Evolutionary conservation across 2,888 invertebrate species (phyloP), one percentile per base, ranked within the genome.

Genomic region (Rotaria socialis): DNA sequence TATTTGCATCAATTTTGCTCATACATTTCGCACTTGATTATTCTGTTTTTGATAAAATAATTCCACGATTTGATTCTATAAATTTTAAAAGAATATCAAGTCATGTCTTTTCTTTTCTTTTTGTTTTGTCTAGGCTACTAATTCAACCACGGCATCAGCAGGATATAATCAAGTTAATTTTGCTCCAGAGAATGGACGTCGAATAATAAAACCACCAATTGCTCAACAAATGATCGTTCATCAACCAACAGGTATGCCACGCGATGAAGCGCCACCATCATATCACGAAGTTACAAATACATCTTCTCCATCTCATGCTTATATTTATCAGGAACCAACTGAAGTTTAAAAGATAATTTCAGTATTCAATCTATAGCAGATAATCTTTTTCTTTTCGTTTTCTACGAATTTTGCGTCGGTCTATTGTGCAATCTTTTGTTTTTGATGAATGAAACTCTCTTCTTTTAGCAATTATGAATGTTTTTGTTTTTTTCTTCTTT

Each of bases 251-350:
- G 67, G 35, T 35, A 67, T 41, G 4, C 35, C 5, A 35, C 80
- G 47, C n/a, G 80, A 80, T 80, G 80, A 80, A 80, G 24, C 8
- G 47, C 80, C 80, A 80, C 80, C 80, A 80, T 43, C 80, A 22
- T 80, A 80, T 47, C 47, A 80, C 14, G 35, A 80, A 80, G 35
- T 80, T 2, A 22, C 67, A 7, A 35, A 16, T 67, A 67, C 35
- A 67, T 19, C 67, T 35, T 41, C 67, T 27, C 67, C 67, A 67
- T 67, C 67, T 16, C 67, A 67, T 67, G 67, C 80, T 41, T 80
- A 80, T 47, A 47, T 47, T 80, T 47, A 80, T 80, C 80, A 80
- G 11, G 80, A 80, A 80, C 80, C 80, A 47, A 80, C 80, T 80
- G 80, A 80, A 80, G 80, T 80, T 47, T 80, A 80, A 47, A 0